These are phyloP conservation scores for Micronisus gabar DNA, from an alignment of 2,113 vertebrate genomes.

Conservation along the genomic window DNA sequence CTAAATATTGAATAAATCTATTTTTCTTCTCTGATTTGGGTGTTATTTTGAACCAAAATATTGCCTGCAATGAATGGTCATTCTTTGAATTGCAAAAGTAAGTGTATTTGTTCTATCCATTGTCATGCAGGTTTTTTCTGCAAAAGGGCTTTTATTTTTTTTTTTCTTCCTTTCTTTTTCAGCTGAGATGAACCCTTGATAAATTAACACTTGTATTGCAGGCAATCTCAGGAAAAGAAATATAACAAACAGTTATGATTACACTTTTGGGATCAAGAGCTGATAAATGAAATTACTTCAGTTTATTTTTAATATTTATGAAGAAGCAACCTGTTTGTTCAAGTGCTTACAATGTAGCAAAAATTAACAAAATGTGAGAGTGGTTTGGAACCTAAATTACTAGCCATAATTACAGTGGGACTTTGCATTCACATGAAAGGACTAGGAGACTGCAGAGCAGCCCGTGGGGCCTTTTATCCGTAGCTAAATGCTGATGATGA, in stretches of 20 bases:
- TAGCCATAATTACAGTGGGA: background rate
- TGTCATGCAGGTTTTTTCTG: background rate
- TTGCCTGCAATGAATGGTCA: background rate
- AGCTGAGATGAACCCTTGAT: background rate
- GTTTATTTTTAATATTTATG: conserved; percentile 29
- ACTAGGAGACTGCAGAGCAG: background rate
- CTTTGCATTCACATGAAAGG: background rate
- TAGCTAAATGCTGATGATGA: background rate
- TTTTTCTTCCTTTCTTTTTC: background rate
- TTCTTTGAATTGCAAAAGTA: background rate
- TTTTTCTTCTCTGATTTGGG: background rate
- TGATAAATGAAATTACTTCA: background rate
- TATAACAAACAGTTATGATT: background rate
- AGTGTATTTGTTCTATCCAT: background rate
- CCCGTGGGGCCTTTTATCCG: background rate
- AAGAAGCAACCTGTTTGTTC: background rate
- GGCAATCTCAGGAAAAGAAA: background rate
- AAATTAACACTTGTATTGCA: background rate
- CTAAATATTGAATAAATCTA: background rate
- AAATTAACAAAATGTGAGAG: background rate
- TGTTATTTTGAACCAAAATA: background rate
- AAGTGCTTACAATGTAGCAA: background rate
- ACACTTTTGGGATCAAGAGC: background rate
- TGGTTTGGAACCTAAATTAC: background rate
- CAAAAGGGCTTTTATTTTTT: background rate